phyloP scores from a whole-genome alignment of 2,888 invertebrate genomes.

The Morpho helenor region DNA sequence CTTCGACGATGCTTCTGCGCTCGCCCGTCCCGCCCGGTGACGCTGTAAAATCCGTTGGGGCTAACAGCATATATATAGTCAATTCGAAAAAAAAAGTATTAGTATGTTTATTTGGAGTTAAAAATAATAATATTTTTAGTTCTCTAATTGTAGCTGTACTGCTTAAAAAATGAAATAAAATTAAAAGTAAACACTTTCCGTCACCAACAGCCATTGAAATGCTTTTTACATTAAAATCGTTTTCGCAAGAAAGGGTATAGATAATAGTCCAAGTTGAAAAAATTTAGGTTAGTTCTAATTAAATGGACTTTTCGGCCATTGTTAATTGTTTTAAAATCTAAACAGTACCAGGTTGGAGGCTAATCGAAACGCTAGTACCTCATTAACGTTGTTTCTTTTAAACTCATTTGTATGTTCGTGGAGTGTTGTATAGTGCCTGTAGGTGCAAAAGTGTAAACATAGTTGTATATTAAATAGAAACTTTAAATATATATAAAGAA shows the following conservation, averaged over 20 bases:
- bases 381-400: not conserved
- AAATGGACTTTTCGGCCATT: conserved; percentile 41
- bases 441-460: not conserved
- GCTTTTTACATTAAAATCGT: conserved; percentile 24
- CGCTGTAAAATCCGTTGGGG: no score
- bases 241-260: conserved; percentile 18
- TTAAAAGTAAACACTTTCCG: conserved; percentile 16
- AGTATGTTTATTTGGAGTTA: no score
- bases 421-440: not conserved
- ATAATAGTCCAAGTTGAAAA: conserved; percentile 23
- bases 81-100: no score
- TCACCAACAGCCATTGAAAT: conserved; percentile 16
- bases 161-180: conserved; percentile 18
- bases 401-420: not conserved
- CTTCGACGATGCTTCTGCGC: no score
- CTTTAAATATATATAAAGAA: no score
- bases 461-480: no score
- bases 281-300: conserved; percentile 16
- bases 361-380: not conserved
- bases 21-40: no score
- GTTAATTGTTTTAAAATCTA: conserved; percentile 36
- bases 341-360: conserved; percentile 9
- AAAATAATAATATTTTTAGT: conserved; percentile 6
- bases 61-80: no score
- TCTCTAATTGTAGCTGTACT: conserved; percentile 3